Conservation (phyloP, 1,140 invertebrate genomes). For the Venturia canescens region DNA sequence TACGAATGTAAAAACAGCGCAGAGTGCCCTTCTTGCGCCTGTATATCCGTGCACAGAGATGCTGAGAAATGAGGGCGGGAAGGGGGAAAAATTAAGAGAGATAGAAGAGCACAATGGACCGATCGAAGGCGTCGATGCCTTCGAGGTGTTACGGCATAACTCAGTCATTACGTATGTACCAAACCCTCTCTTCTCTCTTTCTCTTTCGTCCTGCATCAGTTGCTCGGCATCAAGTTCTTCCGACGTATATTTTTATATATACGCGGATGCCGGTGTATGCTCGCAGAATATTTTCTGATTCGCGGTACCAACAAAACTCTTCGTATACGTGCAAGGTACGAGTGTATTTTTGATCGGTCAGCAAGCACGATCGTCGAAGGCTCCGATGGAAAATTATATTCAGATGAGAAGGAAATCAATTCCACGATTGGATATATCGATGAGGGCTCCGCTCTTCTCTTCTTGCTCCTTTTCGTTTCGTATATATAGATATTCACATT, state of each 20-base stretch:
- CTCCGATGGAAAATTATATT: constrained; percentile 73
- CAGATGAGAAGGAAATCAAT: constrained; percentile 75
- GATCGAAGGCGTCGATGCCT: constrained; percentile 62
- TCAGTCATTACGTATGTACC: constrained; percentile 68
- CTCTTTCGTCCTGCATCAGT: constrained; percentile 18
- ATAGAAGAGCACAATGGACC: constrained; percentile 43
- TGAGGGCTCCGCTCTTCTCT: not conserved
- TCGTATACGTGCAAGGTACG: not conserved
- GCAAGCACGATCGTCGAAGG: constrained; percentile 48
- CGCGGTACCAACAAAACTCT: constrained; percentile 10
- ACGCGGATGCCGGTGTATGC: not conserved
- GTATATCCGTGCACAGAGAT: not conserved
- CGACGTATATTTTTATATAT: too few relatives aligned
- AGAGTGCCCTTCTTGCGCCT: too few relatives aligned
- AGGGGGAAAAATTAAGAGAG: constrained; percentile 7
- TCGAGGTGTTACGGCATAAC: constrained; percentile 72
- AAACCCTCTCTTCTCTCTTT: constrained; percentile 7
- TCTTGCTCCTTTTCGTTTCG: constrained; percentile 1
- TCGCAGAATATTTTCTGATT: constrained; percentile 23
- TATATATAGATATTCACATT: constrained; percentile 8
- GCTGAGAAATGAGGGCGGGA: not conserved
- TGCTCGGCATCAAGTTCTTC: not conserved
- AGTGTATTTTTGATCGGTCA: constrained; percentile 16
- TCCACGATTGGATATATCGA: constrained; percentile 68
- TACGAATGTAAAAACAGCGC: not conserved